Percentiles rank a stretch among this genome's conserved stretches.
These are phyloP conservation scores for Triplophysa dalaica DNA, from an alignment of 2,113 vertebrate genomes.

Conservation along the genomic window DNA sequence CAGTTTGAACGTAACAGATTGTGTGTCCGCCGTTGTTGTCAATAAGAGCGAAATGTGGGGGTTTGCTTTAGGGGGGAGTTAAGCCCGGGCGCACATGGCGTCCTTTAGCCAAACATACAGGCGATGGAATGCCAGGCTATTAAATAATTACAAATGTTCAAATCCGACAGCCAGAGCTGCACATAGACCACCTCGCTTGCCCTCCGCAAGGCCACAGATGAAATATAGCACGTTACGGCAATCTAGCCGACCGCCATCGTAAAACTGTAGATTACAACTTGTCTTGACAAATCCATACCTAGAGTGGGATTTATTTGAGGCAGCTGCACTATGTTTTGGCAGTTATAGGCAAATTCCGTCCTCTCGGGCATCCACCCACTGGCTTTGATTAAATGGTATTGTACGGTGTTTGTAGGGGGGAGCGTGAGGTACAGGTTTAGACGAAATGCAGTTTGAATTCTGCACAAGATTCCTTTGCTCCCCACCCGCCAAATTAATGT, in stretches of 20 bases:
- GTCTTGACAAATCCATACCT: not conserved
- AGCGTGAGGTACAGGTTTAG: slow-evolving; percentile 11
- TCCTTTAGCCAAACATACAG: slow-evolving; percentile 66
- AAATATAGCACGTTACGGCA: not conserved
- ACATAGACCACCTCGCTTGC: not conserved
- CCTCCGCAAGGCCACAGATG: not conserved
- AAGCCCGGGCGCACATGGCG: slow-evolving; percentile 52
- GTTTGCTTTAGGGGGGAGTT: slow-evolving; percentile 52
- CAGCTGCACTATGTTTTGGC: slow-evolving; percentile 20
- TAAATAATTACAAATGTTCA: slow-evolving; percentile 58
- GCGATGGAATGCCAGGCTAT: slow-evolving; percentile 60
- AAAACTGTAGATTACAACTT: slow-evolving; percentile 41
- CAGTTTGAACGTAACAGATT: slow-evolving; percentile 57
- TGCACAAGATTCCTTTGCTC: slow-evolving; percentile 11
- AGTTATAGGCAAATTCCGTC: slow-evolving; percentile 16
- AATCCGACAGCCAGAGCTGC: not conserved
- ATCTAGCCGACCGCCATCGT: not conserved
- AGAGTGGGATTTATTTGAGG: slow-evolving; percentile 4
- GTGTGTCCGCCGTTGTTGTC: slow-evolving; percentile 45
- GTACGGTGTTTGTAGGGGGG: slow-evolving; percentile 18
- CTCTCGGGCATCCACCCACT: slow-evolving; percentile 19
- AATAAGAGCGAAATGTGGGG: slow-evolving; percentile 46
- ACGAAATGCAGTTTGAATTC: slow-evolving; percentile 46
- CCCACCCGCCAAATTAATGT: slow-evolving; percentile 24
- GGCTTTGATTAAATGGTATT: slow-evolving; percentile 43